Evolutionary conservation across 2,888 invertebrate species (phyloP), one percentile per base, ranked within the genome.

Genomic region (Iphiclides podalirius): DNA sequence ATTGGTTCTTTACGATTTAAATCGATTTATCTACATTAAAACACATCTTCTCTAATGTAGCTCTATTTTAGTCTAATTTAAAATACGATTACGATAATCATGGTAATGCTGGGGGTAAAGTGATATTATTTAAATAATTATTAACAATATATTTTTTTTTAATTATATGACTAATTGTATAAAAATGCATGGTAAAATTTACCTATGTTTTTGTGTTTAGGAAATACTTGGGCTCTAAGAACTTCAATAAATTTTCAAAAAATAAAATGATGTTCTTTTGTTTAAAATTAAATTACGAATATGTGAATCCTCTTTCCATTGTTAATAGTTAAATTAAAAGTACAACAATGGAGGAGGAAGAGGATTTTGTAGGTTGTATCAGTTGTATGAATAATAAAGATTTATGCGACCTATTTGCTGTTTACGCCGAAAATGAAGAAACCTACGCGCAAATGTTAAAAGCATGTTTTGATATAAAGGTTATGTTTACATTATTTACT

Each of bases 361-460:
- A 66, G 55, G 81, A 84, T 65, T 81, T 81, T 69, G 72, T 83
- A 83, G 85, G 87, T 85, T 87, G 87, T 62, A 84, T 87, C 71
- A 79, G 82, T 72, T 87, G 87, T 71, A 82, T 83, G 83, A 73
- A 76, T 68, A 78, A 82, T 45, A 81, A 67, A 51, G 78, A 85
- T 79, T 83, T 87, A 74, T 79, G 78, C 78, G 79, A 87, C 84
- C 83, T 87, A 73, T 87, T 85, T 85, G 79, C 79, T 78, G 66
- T 73, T 56, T 80, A 79, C 55, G 70, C 75, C 34, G 82, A 81
- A 51, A 80, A 81, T 64, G 75, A 75, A 62, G 78, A 84, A 67
- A 80, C 78, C 65, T 87, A 82, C 60, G 80, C 82, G 31, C 78
- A 78, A 71, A 75, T 84, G 75, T 78, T 86, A 76, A 77, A 85